These are phyloP conservation scores for Limnephilus marmoratus DNA, from an alignment of 2,888 invertebrate species.

Conservation along the genomic window DNA sequence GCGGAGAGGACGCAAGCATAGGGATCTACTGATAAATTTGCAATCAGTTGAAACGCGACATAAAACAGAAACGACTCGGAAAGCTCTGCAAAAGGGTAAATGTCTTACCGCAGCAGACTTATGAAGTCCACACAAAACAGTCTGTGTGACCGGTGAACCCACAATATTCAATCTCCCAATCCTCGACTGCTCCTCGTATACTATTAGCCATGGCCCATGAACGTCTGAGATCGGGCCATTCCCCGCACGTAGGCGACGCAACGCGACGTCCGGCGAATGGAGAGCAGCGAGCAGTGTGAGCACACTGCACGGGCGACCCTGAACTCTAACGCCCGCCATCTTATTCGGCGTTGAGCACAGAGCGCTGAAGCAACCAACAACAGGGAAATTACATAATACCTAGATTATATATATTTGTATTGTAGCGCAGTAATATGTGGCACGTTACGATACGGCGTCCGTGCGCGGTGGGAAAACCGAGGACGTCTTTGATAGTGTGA, in stretches of 20 bases:
- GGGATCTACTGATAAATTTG: neutral
- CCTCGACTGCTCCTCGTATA: neutral
- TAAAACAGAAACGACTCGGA: neutral
- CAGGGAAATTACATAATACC: neutral
- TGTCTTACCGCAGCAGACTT: neutral
- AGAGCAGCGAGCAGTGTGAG: neutral
- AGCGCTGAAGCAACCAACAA: neutral
- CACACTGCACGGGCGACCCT: neutral
- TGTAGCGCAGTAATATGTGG: neutral
- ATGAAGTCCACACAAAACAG: too few species aligned
- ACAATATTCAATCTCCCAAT: neutral
- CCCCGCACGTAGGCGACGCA: conserved; percentile 15
- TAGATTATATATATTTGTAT: neutral
- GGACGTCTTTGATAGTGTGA: neutral
- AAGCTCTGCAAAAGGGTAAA: neutral
- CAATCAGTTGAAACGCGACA: neutral
- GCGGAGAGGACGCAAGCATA: neutral
- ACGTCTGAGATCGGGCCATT: neutral
- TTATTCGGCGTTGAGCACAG: neutral
- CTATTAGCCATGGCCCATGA: neutral
- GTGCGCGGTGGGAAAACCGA: neutral
- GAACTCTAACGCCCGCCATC: conserved; percentile 28
- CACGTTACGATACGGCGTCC: neutral
- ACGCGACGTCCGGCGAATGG: conserved; percentile 1
- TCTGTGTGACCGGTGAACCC: too few species aligned